phyloP scores from a whole-genome alignment of 2,797 vertebrate species.

The Sciurus vulgaris region DNA sequence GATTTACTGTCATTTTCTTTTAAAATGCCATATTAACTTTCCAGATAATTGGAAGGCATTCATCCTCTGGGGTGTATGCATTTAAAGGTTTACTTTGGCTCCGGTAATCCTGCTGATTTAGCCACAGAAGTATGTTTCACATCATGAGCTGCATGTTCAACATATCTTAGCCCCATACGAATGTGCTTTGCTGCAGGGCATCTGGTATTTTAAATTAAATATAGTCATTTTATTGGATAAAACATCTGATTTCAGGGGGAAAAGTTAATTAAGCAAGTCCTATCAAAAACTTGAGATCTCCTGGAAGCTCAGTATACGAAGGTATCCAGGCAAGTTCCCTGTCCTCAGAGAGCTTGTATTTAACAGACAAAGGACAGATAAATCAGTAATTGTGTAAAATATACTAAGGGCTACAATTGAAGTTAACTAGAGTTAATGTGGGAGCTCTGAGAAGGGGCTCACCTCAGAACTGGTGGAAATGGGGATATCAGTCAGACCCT shows the following conservation, averaged over 20 bases:
- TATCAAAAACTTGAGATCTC: background rate
- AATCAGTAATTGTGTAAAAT: background rate
- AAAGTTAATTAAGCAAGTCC: background rate
- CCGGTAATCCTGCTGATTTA: constrained; percentile 80
- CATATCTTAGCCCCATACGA: constrained; percentile 39
- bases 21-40: constrained; percentile 76
- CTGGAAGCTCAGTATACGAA: background rate
- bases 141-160: constrained; percentile 35
- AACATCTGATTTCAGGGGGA: background rate
- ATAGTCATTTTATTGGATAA: constrained; percentile 40
- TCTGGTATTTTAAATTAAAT: constrained; percentile 56
- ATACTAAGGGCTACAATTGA: background rate
- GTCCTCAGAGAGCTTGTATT: background rate
- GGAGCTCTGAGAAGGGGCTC: background rate
- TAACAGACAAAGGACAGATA: background rate
- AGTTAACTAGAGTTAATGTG: background rate
- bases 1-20: constrained; percentile 77
- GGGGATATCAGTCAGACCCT: background rate
- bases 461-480: background rate
- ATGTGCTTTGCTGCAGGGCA: constrained; percentile 41
- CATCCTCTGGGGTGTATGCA: constrained; percentile 62
- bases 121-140: constrained; percentile 71
- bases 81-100: constrained; percentile 85
- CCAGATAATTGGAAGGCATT: constrained; percentile 77
- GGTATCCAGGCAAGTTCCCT: background rate